A percentile compares a stretch with the other conserved stretches of the same genome.
These are phyloP conservation scores for Brevimyrus niger DNA, from an alignment of 2,113 vertebrate genomes.

Conservation along the genomic window DNA sequence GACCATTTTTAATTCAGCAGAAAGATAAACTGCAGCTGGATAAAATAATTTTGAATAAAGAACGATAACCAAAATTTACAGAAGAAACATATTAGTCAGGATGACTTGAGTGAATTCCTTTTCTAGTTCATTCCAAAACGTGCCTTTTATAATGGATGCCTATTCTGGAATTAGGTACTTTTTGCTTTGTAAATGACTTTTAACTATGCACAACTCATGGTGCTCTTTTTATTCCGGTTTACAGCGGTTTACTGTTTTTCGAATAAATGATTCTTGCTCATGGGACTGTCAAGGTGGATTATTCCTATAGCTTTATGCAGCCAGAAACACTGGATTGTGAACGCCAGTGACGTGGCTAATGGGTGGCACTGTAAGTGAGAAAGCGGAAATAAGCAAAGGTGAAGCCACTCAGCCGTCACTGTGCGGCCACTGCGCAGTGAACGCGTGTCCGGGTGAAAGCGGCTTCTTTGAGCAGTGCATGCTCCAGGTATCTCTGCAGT, in stretches of 20 bases:
- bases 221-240: neutral
- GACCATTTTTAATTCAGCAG: conserved; percentile 1
- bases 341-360: neutral
- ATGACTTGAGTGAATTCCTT: neutral
- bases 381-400: neutral
- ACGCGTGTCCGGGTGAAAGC: neutral
- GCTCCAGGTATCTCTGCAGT: neutral
- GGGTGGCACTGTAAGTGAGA: neutral
- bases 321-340: neutral
- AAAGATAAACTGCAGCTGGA: neutral
- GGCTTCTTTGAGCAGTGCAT: neutral
- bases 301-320: neutral
- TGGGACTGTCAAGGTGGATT: neutral
- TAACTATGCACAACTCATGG: neutral
- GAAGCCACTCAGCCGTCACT: neutral
- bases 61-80: neutral
- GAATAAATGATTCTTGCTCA: neutral
- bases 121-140: neutral
- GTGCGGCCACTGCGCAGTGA: neutral
- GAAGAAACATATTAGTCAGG: neutral
- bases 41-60: conserved; percentile 1
- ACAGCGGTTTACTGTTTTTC: neutral
- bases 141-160: neutral
- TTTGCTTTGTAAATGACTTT: neutral
- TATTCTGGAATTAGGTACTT: neutral